Conservation (phyloP, 2,113 vertebrate species). For the Callaeas wilsoni region DNA sequence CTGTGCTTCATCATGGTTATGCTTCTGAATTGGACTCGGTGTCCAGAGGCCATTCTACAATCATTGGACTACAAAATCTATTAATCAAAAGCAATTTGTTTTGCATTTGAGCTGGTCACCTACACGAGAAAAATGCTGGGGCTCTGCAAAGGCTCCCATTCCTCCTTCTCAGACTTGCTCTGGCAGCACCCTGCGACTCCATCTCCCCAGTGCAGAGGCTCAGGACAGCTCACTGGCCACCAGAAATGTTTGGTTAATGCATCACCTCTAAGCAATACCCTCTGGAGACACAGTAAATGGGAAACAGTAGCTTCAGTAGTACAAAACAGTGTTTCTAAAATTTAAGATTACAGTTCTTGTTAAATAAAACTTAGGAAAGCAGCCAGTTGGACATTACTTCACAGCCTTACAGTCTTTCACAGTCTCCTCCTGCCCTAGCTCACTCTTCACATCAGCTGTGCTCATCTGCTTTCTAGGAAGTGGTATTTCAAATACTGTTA, state of each 20-base stretch:
- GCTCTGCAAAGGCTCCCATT: not conserved
- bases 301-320: not conserved
- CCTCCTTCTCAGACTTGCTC: not conserved
- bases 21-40: not conserved
- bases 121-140: not conserved
- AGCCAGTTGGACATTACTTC: constrained; percentile 16
- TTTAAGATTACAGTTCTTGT: not conserved
- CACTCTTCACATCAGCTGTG: not conserved
- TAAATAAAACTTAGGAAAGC: not conserved
- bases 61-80: not conserved
- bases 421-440: not conserved
- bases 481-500: not conserved
- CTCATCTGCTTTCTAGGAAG: constrained; percentile 9
- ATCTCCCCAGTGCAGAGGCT: not conserved
- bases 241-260: not conserved
- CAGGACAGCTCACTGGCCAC: not conserved
- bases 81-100: not conserved
- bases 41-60: not conserved
- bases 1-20: not conserved
- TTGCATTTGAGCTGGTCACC: not conserved
- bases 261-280: not conserved
- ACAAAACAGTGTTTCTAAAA: not conserved
- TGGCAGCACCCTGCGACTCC: not conserved
- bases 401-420: not conserved
- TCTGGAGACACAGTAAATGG: not conserved